phyloP scores from a whole-genome alignment of 2,888 invertebrate genomes.

The Mythimna ferrago region DNA sequence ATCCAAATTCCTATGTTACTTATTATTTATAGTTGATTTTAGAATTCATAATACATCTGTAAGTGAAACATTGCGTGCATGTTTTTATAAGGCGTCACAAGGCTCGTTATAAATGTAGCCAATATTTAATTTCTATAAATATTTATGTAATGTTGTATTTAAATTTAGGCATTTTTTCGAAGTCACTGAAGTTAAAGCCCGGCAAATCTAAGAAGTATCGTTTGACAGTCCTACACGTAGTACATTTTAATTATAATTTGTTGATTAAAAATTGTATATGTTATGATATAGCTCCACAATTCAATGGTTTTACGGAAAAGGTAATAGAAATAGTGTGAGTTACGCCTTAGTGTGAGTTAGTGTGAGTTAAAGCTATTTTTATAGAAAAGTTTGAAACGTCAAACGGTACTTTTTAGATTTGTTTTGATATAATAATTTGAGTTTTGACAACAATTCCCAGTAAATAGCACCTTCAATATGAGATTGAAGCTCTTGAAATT shows the following conservation, averaged over 20 bases:
- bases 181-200: not conserved
- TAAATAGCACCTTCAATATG: not conserved
- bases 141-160: not conserved
- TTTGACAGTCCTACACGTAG: too few relatives aligned
- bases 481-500: not conserved
- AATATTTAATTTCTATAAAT: not conserved
- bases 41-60: not conserved
- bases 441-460: not conserved
- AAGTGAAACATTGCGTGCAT: constrained; percentile 2
- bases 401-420: too few relatives aligned
- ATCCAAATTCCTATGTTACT: not conserved
- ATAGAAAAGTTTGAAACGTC: too few relatives aligned
- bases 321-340: too few relatives aligned
- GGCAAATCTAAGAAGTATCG: too few relatives aligned
- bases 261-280: too few relatives aligned
- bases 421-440: not conserved
- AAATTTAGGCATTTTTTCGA: not conserved
- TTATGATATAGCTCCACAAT: too few relatives aligned
- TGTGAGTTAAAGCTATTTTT: too few relatives aligned
- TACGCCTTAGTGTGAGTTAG: too few relatives aligned
- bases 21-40: not conserved
- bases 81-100: constrained; percentile 1
- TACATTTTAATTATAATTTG: too few relatives aligned
- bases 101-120: not conserved
- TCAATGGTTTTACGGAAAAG: too few relatives aligned